These are phyloP conservation scores for Prinia subflava DNA, from an alignment of 2,113 vertebrate genomes.

Conservation along the genomic window DNA sequence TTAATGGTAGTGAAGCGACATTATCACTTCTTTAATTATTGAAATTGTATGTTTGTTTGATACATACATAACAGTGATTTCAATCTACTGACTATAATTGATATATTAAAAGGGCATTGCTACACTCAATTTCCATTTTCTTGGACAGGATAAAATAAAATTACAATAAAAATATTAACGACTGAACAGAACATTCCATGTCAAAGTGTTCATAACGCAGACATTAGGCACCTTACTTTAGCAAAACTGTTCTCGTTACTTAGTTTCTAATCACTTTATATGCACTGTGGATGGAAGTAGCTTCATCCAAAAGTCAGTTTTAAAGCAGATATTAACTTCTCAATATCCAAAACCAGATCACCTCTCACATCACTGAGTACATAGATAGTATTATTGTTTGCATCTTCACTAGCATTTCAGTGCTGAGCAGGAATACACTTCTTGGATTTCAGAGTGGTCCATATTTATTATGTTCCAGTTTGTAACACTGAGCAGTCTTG, in stretches of 20 bases:
- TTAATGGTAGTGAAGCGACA: neutral
- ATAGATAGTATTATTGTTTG: neutral
- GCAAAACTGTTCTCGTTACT: neutral
- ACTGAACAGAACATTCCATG: neutral
- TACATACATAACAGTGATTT: neutral
- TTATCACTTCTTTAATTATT: neutral
- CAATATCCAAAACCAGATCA: neutral
- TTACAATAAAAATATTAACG: neutral
- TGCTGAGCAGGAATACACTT: neutral
- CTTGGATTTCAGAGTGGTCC: neutral
- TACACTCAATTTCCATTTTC: neutral
- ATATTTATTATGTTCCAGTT: neutral
- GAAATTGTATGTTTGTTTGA: neutral
- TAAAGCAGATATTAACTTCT: neutral
- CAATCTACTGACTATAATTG: neutral
- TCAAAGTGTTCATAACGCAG: neutral
- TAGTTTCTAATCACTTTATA: neutral
- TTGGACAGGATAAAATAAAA: neutral
- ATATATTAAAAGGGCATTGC: neutral
- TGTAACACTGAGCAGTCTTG: neutral
- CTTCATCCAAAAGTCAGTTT: neutral
- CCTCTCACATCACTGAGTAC: neutral
- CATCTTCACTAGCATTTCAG: neutral
- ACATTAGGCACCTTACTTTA: neutral
- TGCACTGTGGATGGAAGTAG: neutral